Evolutionary conservation across 2,888 invertebrate species (phyloP), one percentile per base, ranked within the genome.

Genomic region (Nephrocerus scutellatus): DNA sequence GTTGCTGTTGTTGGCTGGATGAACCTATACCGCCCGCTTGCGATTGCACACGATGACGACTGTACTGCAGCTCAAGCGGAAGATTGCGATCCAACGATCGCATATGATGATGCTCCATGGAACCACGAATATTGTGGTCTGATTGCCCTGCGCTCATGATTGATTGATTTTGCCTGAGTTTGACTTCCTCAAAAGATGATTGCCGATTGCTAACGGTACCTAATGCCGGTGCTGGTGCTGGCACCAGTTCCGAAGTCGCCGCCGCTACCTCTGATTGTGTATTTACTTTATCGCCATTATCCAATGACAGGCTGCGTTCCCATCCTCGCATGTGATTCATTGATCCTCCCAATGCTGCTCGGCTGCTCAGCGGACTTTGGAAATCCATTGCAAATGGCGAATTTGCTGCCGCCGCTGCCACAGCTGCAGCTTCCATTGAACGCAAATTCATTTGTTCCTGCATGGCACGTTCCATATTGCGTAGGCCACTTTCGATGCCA

Each of bases 381-480:
- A 40, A 40, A 33, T 51, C 26, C 45, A 44, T 44, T 47, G 54
- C n/a, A 50, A 46, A 15, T 42, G 49, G 16, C 40, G 42, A 38
- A 50, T 34, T 42, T 12, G 37, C 37, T 0, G 23, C 29, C 15
- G 40, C 36, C 6, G 46, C 41, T 4, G 49, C 43, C 2, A 39
- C 51, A 3, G 46, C 55, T 3, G 59, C 59, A 1, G 59, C 62
- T 50, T 69, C 69, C 39, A 66, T 45, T 19, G 60, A 63, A 13
- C 69, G 53, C 25, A 69, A 39, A 44, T 62, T 68, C 60, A 69
- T 65, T 52, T 69, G 69, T 44, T 69, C 69, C 49, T 68, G 66
- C 68, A 68, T 68, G 36, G 69, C 69, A 14, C 69, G 60, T 44
- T 69, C 69, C 69, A 69, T 69, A 40, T 68, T 69, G 14, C 67